Base-by-base conservation (phyloP, 2,888 invertebrate species). In the Plutella xylostella region DNA sequence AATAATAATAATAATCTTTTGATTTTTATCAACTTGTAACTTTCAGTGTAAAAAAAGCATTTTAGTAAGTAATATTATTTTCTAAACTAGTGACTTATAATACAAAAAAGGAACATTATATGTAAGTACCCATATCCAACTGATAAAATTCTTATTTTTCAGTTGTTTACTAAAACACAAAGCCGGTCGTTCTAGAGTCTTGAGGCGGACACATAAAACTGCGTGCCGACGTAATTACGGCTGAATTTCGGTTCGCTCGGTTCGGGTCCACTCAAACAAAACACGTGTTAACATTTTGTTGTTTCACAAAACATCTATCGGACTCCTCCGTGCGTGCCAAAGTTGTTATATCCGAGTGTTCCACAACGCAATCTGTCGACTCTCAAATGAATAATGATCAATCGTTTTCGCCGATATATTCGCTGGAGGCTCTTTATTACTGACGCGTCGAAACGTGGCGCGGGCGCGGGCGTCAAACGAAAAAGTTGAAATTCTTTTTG, bases 361-460 rank as follows among this genome's bases (percentile, higher is more conserved):
- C 68, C 67, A 68, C 72, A 68, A 74, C 70, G 70, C 65, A 74
- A 67, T 70, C 70, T 73, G 74, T 78, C 76, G 72, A 63, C 61
- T 65, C 56, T 62, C 58, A 59, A 63, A 74, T 77, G 72, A 76
- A 65, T 76, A 71, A 77, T 73, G 76, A 72, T 69, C 61, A 65
- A 72, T 71, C 62, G 64, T 54, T 67, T 69, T 65, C 64, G 64
- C 68, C 70, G 61, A 61, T 60, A 65, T 63, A 65, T n/a, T n/a
- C 60, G 67, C 68, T 61, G 57, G 57, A 61, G 65, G 60, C 61
- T 66, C 63, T 63, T 60, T 55, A 55, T 64, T 62, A 57, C 58
- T 58, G 56, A 60, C 57, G 56, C 57, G 58, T 65, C 62, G 55
- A 61, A 57, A 56, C 54, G 6, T 28, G 22, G 25, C 21, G 19